These are phyloP conservation scores for Rotaria sp. DNA, from an alignment of 2,888 invertebrate genomes.

Conservation along the genomic window DNA sequence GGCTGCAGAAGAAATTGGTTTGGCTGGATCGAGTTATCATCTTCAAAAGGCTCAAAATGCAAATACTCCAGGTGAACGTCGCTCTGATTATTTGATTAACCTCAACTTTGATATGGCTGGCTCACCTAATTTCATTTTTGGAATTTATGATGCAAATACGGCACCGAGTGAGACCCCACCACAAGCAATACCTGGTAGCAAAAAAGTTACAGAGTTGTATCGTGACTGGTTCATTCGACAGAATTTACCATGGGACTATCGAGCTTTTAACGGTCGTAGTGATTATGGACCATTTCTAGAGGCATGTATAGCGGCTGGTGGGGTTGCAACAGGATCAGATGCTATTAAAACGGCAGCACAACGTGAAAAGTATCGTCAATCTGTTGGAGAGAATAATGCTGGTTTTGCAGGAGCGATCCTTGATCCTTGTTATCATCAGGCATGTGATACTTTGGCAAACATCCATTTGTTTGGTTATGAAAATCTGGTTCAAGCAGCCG, in stretches of 20 bases:
- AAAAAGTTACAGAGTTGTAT: not conserved
- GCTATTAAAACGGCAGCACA: not conserved
- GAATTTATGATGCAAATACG: not conserved
- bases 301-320: not conserved
- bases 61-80: not conserved
- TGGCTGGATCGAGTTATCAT: not conserved
- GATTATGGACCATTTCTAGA: slow-evolving; percentile 1
- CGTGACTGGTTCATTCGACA: not conserved
- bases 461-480: not conserved
- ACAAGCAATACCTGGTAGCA: not conserved
- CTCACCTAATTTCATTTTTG: slow-evolving; percentile 15
- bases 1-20: slow-evolving; percentile 1
- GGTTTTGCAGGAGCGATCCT: not conserved
- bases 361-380: not conserved
- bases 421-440: not conserved
- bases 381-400: not conserved
- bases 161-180: not conserved
- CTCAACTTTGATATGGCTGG: not conserved
- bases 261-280: not conserved
- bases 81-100: not conserved
- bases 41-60: not conserved
- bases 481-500: not conserved
- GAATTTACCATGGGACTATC: not conserved
- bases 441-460: not conserved
- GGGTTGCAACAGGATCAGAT: not conserved